Evolutionary conservation across 2,797 vertebrate species (phyloP).

Genomic region (Saguinus oedipus): DNA sequence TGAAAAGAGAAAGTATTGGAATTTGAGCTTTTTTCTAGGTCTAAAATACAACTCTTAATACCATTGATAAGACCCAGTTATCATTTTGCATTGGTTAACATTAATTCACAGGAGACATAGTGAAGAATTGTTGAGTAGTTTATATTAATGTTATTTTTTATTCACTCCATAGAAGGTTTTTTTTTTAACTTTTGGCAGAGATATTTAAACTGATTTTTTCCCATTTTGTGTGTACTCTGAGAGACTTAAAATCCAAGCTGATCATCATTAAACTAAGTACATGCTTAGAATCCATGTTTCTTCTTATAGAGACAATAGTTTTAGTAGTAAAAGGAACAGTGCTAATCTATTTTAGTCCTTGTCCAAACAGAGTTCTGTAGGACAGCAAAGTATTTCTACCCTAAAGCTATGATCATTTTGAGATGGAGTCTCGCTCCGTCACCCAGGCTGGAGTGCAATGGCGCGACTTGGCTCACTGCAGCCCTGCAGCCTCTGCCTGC

Average conservation of each 20-base stretch:
- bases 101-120: neutral
- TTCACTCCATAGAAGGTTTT: neutral
- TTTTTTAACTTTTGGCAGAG: neutral
- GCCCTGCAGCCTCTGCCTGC: neutral
- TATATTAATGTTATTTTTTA: neutral
- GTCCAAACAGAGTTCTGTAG: neutral
- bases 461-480: neutral
- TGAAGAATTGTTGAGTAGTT: neutral
- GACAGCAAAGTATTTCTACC: neutral
- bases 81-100: neutral
- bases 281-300: neutral
- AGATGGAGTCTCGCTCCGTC: neutral
- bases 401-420: neutral
- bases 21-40: neutral
- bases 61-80: neutral
- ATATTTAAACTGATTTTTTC: neutral
- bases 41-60: conserved; percentile 2
- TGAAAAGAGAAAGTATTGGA: neutral
- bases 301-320: conserved; percentile 28
- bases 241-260: neutral
- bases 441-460: neutral
- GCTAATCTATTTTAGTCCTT: neutral
- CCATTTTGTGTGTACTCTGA: conserved; percentile 8
- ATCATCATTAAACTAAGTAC: neutral
- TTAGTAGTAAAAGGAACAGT: conserved; percentile 1